Evolutionary conservation across 2,113 vertebrate species (phyloP), one percentile per base, ranked within the genome.

Genomic region (Zosterops hypoxanthus): DNA sequence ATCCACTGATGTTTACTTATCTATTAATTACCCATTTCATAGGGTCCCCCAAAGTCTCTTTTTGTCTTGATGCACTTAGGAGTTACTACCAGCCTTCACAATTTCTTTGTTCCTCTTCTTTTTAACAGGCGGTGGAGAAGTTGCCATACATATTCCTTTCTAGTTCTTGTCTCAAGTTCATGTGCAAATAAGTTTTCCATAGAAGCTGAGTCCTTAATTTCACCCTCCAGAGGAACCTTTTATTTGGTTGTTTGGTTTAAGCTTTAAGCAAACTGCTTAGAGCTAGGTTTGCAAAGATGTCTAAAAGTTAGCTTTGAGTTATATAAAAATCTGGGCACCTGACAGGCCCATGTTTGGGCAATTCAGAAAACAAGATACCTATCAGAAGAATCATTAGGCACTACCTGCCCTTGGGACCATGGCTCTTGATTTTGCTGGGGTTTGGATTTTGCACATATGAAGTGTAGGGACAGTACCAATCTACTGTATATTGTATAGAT

Each of bases 331-430:
- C 41, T 73, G 65, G 55, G 42, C 50, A 70, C 6, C 16, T 65
- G 33, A 33, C 31, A 71, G 25, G 39, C 28, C 9, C 9, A 1
- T 2, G 21, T 68, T 60, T 49, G 72, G 49, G 41, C 59, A 82
- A 17, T 75, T 91, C 14, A 84, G 77, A 71, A 89, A 85, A 56
- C 1, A 3, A 85, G 33, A 49, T 60, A 6, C 5, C 21, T 29
- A 1, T 81, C 61, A 69, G 49, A 76, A 69, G 49, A 76, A 60
- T 76, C 22, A n/a, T 24, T 21, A 34, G 26, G 22, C 11, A 10
- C 36, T 49, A 36, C 29, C 39, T 70, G 52, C 34, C 33, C 53
- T 75, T 82, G 33, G 52, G 21, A 53, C 34, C 0, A 0, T 3
- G 23, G 41, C 56, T 24, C 34, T 75, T 70, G n/a, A 11, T 80